phyloP scores from a whole-genome alignment of 2,888 invertebrate species.

The Dascillus cervinus region DNA sequence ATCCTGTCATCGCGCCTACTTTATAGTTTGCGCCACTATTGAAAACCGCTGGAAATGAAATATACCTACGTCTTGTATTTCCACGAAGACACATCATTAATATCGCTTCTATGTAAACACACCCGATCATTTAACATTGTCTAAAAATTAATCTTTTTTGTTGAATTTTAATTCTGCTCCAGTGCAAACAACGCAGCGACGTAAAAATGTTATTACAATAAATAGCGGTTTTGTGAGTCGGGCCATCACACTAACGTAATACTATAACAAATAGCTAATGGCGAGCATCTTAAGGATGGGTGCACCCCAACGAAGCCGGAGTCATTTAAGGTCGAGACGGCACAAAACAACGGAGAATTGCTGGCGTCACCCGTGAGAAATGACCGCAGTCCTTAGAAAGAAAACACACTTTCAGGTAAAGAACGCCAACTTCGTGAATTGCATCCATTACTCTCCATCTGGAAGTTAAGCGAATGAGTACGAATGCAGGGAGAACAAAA shows the following conservation, averaged over 20 bases:
- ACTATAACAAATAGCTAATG: conserved; percentile 41
- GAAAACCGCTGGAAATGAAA: conserved; percentile 10
- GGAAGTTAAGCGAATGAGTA: conserved; percentile 23
- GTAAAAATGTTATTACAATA: too few species aligned
- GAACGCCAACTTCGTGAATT: conserved; percentile 35
- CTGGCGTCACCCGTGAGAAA: conserved; percentile 39
- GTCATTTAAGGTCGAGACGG: conserved; percentile 31
- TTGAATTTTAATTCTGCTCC: too few species aligned
- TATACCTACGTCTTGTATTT: conserved; percentile 12
- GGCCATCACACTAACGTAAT: conserved; percentile 24
- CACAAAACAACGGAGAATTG: conserved; percentile 31
- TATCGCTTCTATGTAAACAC: conserved; percentile 28
- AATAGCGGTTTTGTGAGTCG: conserved; percentile 11
- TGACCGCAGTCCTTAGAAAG: conserved; percentile 29
- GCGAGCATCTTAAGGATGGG: conserved; percentile 28
- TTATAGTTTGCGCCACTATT: conserved; percentile 8
- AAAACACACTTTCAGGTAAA: conserved; percentile 21
- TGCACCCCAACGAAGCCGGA: conserved; percentile 31
- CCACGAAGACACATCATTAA: conserved; percentile 26
- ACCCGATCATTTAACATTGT: too few species aligned
- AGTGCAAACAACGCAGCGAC: too few species aligned
- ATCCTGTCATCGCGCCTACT: too few species aligned
- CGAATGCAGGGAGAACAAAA: conserved; percentile 30
- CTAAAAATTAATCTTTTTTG: too few species aligned
- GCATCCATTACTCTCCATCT: conserved; percentile 42